Base-by-base conservation (phyloP, 2,888 invertebrate genomes). In the Pherbina coryleti region DNA sequence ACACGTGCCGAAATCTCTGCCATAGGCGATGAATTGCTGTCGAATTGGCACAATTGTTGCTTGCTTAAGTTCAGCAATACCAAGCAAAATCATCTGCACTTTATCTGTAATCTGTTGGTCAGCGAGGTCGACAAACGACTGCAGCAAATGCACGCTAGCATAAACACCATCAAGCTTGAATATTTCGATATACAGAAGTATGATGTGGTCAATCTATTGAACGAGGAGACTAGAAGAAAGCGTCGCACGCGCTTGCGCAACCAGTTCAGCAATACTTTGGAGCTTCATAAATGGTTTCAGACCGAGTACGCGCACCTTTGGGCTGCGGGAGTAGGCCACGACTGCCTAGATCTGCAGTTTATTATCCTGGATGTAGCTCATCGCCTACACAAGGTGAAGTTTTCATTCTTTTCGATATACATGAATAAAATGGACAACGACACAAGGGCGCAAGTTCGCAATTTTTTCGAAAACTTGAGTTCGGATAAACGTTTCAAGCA, bases 111-210 rank as follows among this genome's bases (percentile, higher is more conserved):
- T n/a, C 75, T 86, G 3, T 76, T 86, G 7, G 82, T 85, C 14
- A 81, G 79, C 14, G 83, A 86, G 44, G 79, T 86, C 34, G 85
- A 86, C n/a, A 85, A 82, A 44, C 31, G 80, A 3, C 71, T 86
- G 76, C 51, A 60, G 14, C 55, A 70, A 11, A 2, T 81, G 55
- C 79, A 81, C 0, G 82, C 71, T 25, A 83, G 80, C 7, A 57
- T 86, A 0, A 73, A 77, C 3, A 53, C 34, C 31, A 82, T 86
- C 25, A 80, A 79, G 64, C 76, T 86, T n/a, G 85, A 86, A 67
- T 86, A 85, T 71, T 84, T 80, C 34, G 86, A 86, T 78, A 79
- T 86, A 64, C 83, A 84, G 4, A 86, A 86, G 62, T 86, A 85
- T 34, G 86, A 86, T n/a, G 83, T 86, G 82, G 66, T 84, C 5